Base-by-base conservation (phyloP, 2,113 vertebrate genomes). In the Fukomys damarensis region DNA sequence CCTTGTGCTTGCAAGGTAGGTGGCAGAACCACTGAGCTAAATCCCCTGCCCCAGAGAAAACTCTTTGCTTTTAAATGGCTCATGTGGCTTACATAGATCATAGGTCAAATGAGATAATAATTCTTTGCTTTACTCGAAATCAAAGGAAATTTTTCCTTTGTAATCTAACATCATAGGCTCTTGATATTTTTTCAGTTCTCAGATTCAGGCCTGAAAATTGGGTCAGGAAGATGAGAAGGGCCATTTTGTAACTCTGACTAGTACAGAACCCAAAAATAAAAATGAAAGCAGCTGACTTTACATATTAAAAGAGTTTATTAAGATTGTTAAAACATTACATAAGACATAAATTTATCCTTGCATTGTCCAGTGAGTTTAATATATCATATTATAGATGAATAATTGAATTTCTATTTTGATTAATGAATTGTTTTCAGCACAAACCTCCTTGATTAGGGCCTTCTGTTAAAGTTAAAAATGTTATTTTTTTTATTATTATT, bases 381-480 rank as follows among this genome's bases (percentile, higher is more conserved):
- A 82, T 26, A 76, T 96, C 66, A 65, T 35, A 68, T 30, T 59
- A 76, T 46, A 81, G 43, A 46, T 82, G 35, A 91, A 92, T 63
- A 81, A 41, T 68, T 70, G 49, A 68, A 7, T 58, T 76, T 77
- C 77, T 89, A 28, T 35, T 22, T 0, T 66, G 91, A 88, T 72
- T 66, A 56, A 59, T 13, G 59, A 11, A 93, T 86, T 89, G 85
- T 92, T 87, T 77, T 38, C 46, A 87, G 52, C 22, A 86, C 19
- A 88, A 85, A 8, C 3, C n/a, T 76, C 82, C 20, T 16, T 49
- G 76, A 97, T 46, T 96, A 68, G 84, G 54, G 35, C 46, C 54
- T 61, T 84, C 84, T 93, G 35, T 24, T 81, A 61, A 80, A 59
- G 86, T 96, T 79, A 89, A 41, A 74, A 46, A 58, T 68, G 72